Base-by-base conservation (phyloP, 2,888 invertebrate species). In the Plagodis dolabraria region DNA sequence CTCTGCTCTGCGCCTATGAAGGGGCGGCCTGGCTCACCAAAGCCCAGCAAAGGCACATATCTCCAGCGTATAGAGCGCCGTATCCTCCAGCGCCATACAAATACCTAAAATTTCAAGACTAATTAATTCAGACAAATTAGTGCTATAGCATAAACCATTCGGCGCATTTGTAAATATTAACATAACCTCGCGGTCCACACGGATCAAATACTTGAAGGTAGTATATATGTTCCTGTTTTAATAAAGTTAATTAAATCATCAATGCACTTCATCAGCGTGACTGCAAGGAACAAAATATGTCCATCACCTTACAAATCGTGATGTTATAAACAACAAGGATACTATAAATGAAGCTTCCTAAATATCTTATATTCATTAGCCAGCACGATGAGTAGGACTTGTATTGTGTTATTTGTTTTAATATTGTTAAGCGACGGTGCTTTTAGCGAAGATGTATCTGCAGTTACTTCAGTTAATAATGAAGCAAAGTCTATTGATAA, bases 341-440 rank as follows among this genome's bases (percentile, higher is more conserved):
- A 71, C 68, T 88, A 87, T 91, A 88, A 83, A 90, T 87, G 86
- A 79, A 76, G 79, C 79, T 79, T 73, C 71, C 65, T 63, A 68
- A 72, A 64, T 67, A 70, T 70, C 75, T 75, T 76, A 72, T 82
- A 86, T 77, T 85, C 70, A 71, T 63, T 66, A 68, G 63, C 50
- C 65, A 69, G 57, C 80, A 86, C 78, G 79, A 85, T 86, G 85
- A 76, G 76, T 63, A 65, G 53, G 54, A 34, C 53, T 45, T 49
- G 47, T 52, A 68, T 68, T 70, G 60, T 50, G 22, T 33, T 63
- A 53, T 44, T 63, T 36, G 7, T 62, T 47, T 50, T 63, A 7
- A 57, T 46, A 42, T 11, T 7, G 56, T 34, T 57, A 43, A 35
- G n/a, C 12, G 7, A 51, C 38, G n/a, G 7, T 5, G 46, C 44